Conservation (phyloP, 2,113 vertebrate species). For the Dasyornis broadbenti region DNA sequence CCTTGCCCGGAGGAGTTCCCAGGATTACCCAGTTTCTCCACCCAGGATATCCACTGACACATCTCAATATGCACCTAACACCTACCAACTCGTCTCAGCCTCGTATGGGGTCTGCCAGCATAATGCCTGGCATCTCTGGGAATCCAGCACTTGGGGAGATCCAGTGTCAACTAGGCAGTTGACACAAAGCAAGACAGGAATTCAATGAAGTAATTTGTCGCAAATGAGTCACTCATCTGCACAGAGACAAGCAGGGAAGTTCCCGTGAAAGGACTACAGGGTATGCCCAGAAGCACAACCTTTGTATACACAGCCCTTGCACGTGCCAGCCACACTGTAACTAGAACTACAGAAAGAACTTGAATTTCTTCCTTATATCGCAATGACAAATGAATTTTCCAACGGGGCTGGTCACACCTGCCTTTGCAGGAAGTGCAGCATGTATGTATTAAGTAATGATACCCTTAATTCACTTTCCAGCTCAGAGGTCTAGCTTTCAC, state of each 20-base stretch:
- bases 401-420: not conserved
- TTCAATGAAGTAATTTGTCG: not conserved
- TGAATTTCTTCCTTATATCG: not conserved
- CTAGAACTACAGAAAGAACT: not conserved
- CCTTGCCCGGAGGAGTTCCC: rapidly evolving
- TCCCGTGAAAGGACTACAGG: not conserved
- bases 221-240: not conserved
- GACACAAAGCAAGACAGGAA: not conserved
- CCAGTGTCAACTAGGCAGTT: not conserved
- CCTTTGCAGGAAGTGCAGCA: not conserved
- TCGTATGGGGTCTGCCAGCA: rapidly evolving
- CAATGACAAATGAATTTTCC: not conserved
- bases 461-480: not conserved
- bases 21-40: not conserved
- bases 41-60: too few species aligned
- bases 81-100: not conserved
- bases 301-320: not conserved
- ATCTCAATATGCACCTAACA: too few species aligned
- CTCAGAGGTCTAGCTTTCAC: not conserved
- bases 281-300: not conserved
- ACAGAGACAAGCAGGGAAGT: not conserved
- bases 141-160: not conserved
- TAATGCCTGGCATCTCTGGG: rapidly evolving
- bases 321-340: not conserved
- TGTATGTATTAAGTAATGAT: not conserved